These are phyloP conservation scores for Orchestia grillus DNA, from an alignment of 1,140 invertebrate genomes.

Conservation along the genomic window DNA sequence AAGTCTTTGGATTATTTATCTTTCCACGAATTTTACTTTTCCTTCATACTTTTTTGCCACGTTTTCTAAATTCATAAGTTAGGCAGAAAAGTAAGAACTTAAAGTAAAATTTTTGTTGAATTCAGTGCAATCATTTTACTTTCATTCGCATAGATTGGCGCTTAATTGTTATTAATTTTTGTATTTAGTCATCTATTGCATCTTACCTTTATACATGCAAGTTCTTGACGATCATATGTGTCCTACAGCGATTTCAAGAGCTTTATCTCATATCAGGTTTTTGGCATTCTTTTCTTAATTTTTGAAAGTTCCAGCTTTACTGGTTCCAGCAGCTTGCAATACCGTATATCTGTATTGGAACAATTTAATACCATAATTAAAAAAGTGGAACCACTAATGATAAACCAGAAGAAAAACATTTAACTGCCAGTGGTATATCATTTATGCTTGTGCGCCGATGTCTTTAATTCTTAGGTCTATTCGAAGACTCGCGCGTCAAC, in stretches of 20 bases:
- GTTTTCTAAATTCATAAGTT: too few species aligned
- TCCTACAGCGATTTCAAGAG: constrained; percentile 3
- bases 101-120: too few species aligned
- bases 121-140: not conserved
- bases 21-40: not conserved
- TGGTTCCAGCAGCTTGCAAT: not conserved
- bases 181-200: not conserved
- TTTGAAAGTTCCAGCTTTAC: not conserved
- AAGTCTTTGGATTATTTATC: not conserved
- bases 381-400: not conserved
- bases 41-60: not conserved
- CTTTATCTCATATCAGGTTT: constrained; percentile 44
- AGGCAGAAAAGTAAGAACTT: too few species aligned
- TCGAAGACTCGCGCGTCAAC: not conserved
- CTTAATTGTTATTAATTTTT: not conserved
- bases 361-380: not conserved
- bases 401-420: not conserved
- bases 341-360: not conserved
- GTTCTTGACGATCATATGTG: not conserved
- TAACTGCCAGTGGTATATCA: not conserved
- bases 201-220: not conserved
- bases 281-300: constrained; percentile 51
- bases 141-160: not conserved
- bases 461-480: not conserved
- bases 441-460: not conserved